Percentiles rank a stretch among this genome's conserved stretches.
phyloP scores from a whole-genome alignment of 2,797 vertebrate species.

The Danio jaintianensis region DNA sequence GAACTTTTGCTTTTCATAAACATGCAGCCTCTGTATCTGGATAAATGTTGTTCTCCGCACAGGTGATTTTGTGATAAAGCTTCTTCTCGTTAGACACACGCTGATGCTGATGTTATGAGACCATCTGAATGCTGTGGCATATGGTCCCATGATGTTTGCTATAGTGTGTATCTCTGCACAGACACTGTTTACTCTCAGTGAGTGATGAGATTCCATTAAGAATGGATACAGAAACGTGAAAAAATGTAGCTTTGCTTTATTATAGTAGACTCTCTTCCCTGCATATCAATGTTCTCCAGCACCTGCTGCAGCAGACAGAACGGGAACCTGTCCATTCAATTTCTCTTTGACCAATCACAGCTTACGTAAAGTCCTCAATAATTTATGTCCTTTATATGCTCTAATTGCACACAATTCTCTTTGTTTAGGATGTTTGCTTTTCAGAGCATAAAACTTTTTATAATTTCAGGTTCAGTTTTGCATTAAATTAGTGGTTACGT shows the following conservation, averaged over 20 bases:
- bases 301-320: constrained; percentile 18
- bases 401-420: neutral
- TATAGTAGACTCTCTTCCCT: constrained; percentile 14
- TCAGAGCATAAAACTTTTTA: neutral
- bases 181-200: constrained; percentile 44
- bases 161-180: constrained; percentile 32
- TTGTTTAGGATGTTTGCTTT: neutral
- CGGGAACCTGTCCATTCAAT: constrained; percentile 23
- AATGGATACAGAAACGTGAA: constrained; percentile 31
- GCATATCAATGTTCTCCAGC: constrained; percentile 26
- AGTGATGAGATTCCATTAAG: constrained; percentile 49
- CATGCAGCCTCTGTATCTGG: constrained; percentile 11
- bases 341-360: constrained; percentile 6
- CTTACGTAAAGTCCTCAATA: constrained; percentile 8
- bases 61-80: constrained; percentile 46
- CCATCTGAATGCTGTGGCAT: constrained; percentile 38
- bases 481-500: neutral
- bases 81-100: constrained; percentile 32
- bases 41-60: constrained; percentile 4
- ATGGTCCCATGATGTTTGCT: constrained; percentile 48
- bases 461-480: neutral
- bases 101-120: constrained; percentile 37
- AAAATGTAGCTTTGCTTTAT: constrained; percentile 43
- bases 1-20: neutral
- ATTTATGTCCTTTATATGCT: neutral